Evolutionary conservation across 2,797 vertebrate genomes (phyloP).

Genomic region (Chlorospingus semifuscus): DNA sequence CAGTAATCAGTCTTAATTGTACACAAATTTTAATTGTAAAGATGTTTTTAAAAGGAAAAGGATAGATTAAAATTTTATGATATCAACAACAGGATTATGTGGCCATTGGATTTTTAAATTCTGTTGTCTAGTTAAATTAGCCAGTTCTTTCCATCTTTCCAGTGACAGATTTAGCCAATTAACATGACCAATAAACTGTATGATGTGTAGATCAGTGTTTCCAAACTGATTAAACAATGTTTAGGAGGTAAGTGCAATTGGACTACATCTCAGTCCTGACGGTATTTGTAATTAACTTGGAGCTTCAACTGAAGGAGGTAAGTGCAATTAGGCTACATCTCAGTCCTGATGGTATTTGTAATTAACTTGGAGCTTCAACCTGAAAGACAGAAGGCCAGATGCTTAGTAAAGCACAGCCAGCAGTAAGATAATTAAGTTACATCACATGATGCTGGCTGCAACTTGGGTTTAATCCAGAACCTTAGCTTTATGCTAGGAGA

Average conservation of each 20-base stretch:
- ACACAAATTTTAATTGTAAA: conserved; percentile 40
- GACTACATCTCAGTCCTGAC: not conserved
- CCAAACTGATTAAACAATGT: conserved; percentile 1
- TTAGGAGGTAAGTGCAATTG: not conserved
- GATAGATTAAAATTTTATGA: not conserved
- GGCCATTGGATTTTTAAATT: not conserved
- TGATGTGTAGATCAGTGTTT: conserved; percentile 1
- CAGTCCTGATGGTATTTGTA: not conserved
- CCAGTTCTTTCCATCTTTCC: not conserved
- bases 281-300: conserved; percentile 21
- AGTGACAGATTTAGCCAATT: conserved; percentile 7
- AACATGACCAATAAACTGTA: conserved; percentile 2
- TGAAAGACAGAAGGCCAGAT: not conserved
- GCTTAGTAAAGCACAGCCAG: not conserved
- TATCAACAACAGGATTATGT: conserved; percentile 3
- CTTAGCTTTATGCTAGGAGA: not conserved
- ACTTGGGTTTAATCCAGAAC: conserved; percentile 2
- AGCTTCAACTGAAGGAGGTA: not conserved
- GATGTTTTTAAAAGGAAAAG: conserved; percentile 7
- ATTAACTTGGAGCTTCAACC: conserved; percentile 1
- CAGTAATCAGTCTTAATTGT: conserved; percentile 30
- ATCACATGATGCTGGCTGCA: not conserved
- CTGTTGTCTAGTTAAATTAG: not conserved
- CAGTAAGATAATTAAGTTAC: conserved; percentile 4
- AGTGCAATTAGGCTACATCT: not conserved